Conservation (phyloP, 2,888 invertebrate species). For the Torymus texanus region DNA sequence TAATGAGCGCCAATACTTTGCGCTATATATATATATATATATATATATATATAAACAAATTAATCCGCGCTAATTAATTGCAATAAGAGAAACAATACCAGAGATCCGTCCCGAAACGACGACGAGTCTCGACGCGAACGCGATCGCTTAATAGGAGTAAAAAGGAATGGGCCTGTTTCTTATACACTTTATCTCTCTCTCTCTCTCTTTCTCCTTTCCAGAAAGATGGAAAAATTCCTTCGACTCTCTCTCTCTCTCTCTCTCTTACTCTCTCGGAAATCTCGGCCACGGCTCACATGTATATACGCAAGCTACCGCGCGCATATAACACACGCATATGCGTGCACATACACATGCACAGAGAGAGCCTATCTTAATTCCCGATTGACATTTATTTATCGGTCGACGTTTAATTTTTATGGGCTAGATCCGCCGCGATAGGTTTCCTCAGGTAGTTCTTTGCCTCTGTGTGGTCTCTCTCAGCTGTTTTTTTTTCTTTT, state of each 20-base stretch:
- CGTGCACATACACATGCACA: conserved; percentile 38
- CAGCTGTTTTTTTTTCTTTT: too few species aligned
- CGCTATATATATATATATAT: too few species aligned
- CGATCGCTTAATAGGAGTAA: conserved; percentile 4
- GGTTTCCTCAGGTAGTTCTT: conserved; percentile 68
- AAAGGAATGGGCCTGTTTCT: conserved; percentile 33
- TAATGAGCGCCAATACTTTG: too few species aligned
- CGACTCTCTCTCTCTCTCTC: background rate
- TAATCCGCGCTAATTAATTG: too few species aligned
- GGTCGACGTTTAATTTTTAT: conserved; percentile 74
- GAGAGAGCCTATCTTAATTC: conserved; percentile 72
- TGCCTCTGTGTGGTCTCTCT: conserved; percentile 70
- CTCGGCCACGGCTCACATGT: conserved; percentile 21
- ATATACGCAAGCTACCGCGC: too few species aligned
- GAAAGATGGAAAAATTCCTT: conserved; percentile 55
- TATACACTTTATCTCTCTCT: conserved; percentile 32
- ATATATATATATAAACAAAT: too few species aligned
- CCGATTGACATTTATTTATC: conserved; percentile 73
- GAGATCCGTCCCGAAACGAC: background rate
- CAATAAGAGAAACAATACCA: too few species aligned
- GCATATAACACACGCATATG: conserved; percentile 37
- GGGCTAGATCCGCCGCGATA: conserved; percentile 71
- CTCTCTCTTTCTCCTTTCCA: conserved; percentile 4
- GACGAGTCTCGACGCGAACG: conserved; percentile 38
- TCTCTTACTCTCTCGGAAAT: conserved; percentile 40